Base-by-base conservation (phyloP, 35 echinoderm and acorn worm genomes). In the Lytechinus pictus region DNA sequence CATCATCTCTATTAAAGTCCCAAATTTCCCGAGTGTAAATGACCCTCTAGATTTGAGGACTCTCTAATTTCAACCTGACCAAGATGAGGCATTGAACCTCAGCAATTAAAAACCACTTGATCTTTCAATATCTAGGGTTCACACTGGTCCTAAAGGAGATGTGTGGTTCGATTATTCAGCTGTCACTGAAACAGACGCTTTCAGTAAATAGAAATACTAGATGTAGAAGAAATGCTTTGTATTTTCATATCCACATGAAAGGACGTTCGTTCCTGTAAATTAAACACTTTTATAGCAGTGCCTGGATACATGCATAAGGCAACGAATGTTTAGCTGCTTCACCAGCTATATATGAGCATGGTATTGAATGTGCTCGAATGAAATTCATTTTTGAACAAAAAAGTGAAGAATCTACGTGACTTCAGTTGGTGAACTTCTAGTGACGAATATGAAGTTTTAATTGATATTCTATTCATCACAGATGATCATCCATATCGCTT, bases 51-150 rank as follows among this genome's bases (percentile, higher is more conserved):
- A 54, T 10, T 6, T 90, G 52, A 54, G 52, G 19, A n/a, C 28
- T 90, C 16, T 90, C 52, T 12, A 21, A 21, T 90, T 90, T 10
- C 88, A 54, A 54, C 10, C 29, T 90, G 88, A 14, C 88, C 29
- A 33, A 54, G 52, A n/a, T 44, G 29, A 90, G 52, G 88, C 88
- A 90, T 90, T 90, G 88, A 90, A 90, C 88, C 88, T 79, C 88
- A 54, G 88, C 88, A 54, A 90, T 90, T 90, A 90, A 90, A 90
- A 90, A 90, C 88, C 88, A 90, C 88, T 90, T 90, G 88, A 90
- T n/a, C 88, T 54, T 16, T 79, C 66, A 79, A 79, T 79, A 79
- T 79, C 7, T 6, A 79, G 66, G 66, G 66, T 24, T 16, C 66
- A 79, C 66, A n/a, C n/a, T 24, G 21, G 4, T 79, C 66, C 66